These are phyloP conservation scores for Willisornis vidua DNA, from an alignment of 2,113 vertebrate genomes.

Conservation along the genomic window DNA sequence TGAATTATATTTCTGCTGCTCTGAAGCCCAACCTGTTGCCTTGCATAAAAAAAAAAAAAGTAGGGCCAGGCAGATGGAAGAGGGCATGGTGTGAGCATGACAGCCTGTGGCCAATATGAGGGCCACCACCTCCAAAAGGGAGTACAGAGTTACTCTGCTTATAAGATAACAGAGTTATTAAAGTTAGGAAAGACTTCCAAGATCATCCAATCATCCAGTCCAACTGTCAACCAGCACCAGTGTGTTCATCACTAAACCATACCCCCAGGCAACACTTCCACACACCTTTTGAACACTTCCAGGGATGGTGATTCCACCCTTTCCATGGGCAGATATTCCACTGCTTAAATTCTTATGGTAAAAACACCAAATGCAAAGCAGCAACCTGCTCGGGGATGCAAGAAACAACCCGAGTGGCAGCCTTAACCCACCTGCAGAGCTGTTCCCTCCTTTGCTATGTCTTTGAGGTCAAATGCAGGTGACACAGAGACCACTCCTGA, in stretches of 20 bases:
- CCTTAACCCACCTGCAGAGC: neutral
- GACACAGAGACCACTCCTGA: rapidly evolving
- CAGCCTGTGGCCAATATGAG: neutral
- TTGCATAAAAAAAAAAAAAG: neutral
- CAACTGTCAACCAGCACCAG: neutral
- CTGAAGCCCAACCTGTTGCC: neutral
- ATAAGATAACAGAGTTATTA: neutral
- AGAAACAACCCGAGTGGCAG: neutral
- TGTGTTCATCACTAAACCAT: neutral
- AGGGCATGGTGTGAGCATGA: neutral
- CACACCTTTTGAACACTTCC: neutral
- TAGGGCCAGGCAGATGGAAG: neutral
- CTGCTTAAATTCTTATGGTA: neutral
- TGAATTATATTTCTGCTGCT: neutral
- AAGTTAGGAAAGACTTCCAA: neutral
- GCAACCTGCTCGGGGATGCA: neutral
- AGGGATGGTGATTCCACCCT: neutral
- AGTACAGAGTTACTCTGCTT: neutral
- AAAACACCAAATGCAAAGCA: neutral
- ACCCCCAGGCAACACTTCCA: neutral
- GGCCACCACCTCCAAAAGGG: neutral
- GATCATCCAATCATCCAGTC: neutral
- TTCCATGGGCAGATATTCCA: neutral
- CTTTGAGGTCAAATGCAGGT: neutral
- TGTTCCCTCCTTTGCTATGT: neutral